phyloP scores from a whole-genome alignment of 2,113 vertebrate genomes.

The Thalassoma bifasciatum region DNA sequence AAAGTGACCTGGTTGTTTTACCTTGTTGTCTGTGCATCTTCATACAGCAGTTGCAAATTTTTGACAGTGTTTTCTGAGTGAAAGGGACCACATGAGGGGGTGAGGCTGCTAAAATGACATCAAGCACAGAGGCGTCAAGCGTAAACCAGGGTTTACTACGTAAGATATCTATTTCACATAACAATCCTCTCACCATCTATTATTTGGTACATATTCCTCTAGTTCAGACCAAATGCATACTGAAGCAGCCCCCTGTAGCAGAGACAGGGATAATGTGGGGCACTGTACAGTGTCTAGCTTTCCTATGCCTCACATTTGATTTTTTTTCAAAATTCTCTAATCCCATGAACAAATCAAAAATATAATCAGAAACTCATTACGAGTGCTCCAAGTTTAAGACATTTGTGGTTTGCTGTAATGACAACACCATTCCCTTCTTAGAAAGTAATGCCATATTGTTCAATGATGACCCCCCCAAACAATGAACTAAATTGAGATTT shows the following conservation, averaged over 20 bases:
- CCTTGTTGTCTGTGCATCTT: too few species aligned
- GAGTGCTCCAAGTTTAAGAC: conserved; percentile 34
- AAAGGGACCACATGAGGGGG: too few species aligned
- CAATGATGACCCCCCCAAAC: conserved; percentile 31
- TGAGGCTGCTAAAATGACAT: too few species aligned
- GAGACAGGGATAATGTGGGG: conserved; percentile 31
- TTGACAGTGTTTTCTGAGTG: too few species aligned
- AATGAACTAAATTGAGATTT: conserved; percentile 29
- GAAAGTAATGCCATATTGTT: conserved; percentile 25
- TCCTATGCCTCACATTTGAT: conserved; percentile 2
- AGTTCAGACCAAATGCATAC: conserved; percentile 29
- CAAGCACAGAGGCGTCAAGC: too few species aligned
- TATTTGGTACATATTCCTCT: conserved; percentile 10
- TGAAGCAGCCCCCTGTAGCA: conserved; percentile 20
- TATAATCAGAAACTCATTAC: conserved; percentile 26
- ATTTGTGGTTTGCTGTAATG: conserved; percentile 25
- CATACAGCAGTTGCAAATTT: too few species aligned
- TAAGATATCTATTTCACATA: too few species aligned
- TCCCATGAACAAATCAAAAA: not conserved
- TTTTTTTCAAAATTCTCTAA: conserved; percentile 2
- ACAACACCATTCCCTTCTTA: not conserved
- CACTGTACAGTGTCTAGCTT: conserved; percentile 4
- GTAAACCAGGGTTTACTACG: too few species aligned
- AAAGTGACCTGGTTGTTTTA: too few species aligned
- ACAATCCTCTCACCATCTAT: too few species aligned